These are phyloP conservation scores for Platynereis dumerilii DNA, from an alignment of 2,888 invertebrate genomes.

Conservation along the genomic window DNA sequence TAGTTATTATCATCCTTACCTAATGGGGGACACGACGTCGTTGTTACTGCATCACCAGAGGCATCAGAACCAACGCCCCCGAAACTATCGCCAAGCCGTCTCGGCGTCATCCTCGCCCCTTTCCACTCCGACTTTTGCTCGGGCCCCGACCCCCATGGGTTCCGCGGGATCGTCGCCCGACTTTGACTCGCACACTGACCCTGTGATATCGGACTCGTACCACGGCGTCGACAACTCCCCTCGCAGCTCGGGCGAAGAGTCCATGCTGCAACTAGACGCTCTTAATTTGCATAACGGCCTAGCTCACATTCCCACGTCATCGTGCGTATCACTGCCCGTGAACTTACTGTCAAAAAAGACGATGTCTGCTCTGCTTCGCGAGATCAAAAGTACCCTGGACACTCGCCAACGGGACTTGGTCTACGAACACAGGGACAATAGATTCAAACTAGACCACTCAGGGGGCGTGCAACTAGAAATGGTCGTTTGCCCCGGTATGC, in stretches of 20 bases:
- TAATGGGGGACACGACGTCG: background rate
- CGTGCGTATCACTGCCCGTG: constrained; percentile 17
- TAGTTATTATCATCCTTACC: background rate
- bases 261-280: constrained; percentile 10
- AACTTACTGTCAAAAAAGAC: constrained; percentile 26
- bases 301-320: constrained; percentile 17
- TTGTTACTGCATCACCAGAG: constrained; percentile 2
- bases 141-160: constrained; percentile 9
- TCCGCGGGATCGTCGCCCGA: constrained; percentile 21
- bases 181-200: constrained; percentile 14
- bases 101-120: constrained; percentile 2
- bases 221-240: background rate
- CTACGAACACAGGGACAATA: constrained; percentile 45
- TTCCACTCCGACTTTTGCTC: background rate
- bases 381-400: constrained; percentile 81
- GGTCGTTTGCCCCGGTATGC: constrained; percentile 73
- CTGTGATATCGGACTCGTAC: constrained; percentile 6
- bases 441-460: constrained; percentile 76
- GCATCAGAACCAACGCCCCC: too few relatives aligned
- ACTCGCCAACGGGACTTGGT: constrained; percentile 57
- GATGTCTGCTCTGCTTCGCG: constrained; percentile 72
- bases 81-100: too few relatives aligned
- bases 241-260: background rate
- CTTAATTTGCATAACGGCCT: constrained; percentile 28
- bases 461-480: constrained; percentile 87